Conservation (phyloP, 1,140 invertebrate species). For the Halotydeus destructor region DNA sequence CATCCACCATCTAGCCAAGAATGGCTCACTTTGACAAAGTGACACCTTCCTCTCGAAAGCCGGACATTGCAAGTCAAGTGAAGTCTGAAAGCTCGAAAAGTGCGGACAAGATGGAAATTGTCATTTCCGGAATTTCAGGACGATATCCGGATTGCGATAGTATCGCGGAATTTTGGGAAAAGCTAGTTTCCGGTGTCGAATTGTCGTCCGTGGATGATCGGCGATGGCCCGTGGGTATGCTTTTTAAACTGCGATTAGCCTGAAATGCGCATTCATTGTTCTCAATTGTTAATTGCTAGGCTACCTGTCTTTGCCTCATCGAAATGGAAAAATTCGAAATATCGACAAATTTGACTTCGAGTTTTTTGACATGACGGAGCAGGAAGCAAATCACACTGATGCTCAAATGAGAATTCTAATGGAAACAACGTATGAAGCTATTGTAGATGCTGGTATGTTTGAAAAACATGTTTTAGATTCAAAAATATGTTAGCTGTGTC, state of each 20-base stretch:
- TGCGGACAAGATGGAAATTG: conserved; percentile 63
- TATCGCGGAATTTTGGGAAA: conserved; percentile 67
- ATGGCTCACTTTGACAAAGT: too few species aligned
- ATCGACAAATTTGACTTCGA: conserved; percentile 46
- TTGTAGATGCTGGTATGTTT: conserved; percentile 59
- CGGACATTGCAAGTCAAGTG: too few species aligned
- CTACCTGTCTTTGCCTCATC: conserved; percentile 53
- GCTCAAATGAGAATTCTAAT: conserved; percentile 73
- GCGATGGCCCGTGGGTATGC: conserved; percentile 26
- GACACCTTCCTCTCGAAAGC: too few species aligned
- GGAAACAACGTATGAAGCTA: conserved; percentile 76
- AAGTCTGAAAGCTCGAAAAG: too few species aligned
- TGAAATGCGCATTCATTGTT: not conserved
- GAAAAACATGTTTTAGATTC: conserved; percentile 63
- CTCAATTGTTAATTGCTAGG: conserved; percentile 22
- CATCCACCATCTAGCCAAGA: too few species aligned
- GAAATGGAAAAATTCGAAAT: conserved; percentile 74
- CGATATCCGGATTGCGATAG: conserved; percentile 64
- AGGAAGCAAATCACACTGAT: conserved; percentile 85
- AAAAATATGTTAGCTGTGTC: conserved; percentile 35
- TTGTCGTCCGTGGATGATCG: conserved; percentile 29
- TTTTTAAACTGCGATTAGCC: not conserved
- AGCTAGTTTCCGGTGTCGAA: conserved; percentile 60
- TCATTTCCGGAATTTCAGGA: conserved; percentile 68
- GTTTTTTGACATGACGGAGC: conserved; percentile 33